phyloP scores from a whole-genome alignment of 2,797 vertebrate species.

The Hydrophis major region DNA sequence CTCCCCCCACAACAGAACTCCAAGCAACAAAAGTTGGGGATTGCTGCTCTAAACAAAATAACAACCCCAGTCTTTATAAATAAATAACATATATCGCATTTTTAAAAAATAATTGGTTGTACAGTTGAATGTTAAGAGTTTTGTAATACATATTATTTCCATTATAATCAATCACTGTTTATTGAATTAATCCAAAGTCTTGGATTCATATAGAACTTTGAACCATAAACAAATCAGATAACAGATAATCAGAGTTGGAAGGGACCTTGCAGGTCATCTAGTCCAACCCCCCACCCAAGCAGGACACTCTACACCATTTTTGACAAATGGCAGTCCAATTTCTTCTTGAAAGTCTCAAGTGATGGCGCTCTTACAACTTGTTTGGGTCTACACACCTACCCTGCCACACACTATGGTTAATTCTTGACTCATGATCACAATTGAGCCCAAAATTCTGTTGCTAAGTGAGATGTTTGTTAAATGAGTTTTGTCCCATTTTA shows the following conservation, averaged over 20 bases:
- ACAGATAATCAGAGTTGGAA: too few relatives aligned
- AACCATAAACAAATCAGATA: neutral
- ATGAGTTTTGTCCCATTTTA: neutral
- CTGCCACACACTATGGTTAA: too few relatives aligned
- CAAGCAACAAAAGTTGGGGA: too few relatives aligned
- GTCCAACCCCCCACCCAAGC: too few relatives aligned
- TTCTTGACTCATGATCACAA: neutral
- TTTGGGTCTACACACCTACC: too few relatives aligned
- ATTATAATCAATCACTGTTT: neutral
- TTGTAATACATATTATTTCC: neutral
- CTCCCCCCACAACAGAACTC: too few relatives aligned
- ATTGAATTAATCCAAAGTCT: neutral
- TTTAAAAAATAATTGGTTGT: neutral
- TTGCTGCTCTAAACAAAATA: neutral
- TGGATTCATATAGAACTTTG: neutral
- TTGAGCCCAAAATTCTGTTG: neutral
- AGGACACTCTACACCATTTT: too few relatives aligned
- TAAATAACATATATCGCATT: neutral
- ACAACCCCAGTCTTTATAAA: neutral
- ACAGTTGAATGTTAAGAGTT: neutral
- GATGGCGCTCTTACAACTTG: too few relatives aligned
- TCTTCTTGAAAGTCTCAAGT: too few relatives aligned
- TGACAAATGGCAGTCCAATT: too few relatives aligned
- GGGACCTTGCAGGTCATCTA: too few relatives aligned
- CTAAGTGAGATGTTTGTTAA: neutral